Base-by-base conservation (phyloP, 2,888 invertebrate genomes). In the Hyposoter didymator region DNA sequence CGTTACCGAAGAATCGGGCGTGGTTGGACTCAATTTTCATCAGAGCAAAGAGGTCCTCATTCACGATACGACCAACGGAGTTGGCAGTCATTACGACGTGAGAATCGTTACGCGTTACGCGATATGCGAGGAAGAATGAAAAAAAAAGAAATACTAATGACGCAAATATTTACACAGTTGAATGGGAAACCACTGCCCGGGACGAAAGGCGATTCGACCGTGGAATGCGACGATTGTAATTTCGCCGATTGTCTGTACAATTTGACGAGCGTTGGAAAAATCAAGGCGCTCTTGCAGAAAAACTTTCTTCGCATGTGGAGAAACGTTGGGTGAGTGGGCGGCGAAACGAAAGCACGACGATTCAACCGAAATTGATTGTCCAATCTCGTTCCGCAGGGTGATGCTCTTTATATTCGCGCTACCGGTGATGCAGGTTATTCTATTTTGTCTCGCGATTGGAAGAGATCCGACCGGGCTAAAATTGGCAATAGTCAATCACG, bases 331-430 rank as follows among this genome's bases (percentile, higher is more conserved):
- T 95, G 89, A 84, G 94, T 91, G 39, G 4, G 35, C 35, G 35
- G 8, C 0, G 39, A 5, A 5, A 19, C 45, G 17, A 64, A 43
- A 28, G 28, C 17, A 17, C 4, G 19, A 45, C 17, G 49, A 28
- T n/a, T 43, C 3, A n/a, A n/a, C n/a, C n/a, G n/a, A n/a, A n/a
- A n/a, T n/a, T n/a, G n/a, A 17, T 19, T 45, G 74, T 47, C 8
- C 28, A 22, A 28, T 28, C 28, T 28, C 10, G 14, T 52, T 45
- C 67, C 64, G 3, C 90, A 95, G 95, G 64, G 97, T 98, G 86
- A 97, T 99, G 97, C 95, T 98, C 91, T 99, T 99, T 94, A 98
- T 98, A 91, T 98, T 98, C 94, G 97, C 98, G 49, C 94, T 98
- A 90, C 98, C 98, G n/a, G 97, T 98, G 43, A 97, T 98, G 96